Base-by-base conservation (phyloP, 2,113 vertebrate genomes). In the Cervus canadensis region DNA sequence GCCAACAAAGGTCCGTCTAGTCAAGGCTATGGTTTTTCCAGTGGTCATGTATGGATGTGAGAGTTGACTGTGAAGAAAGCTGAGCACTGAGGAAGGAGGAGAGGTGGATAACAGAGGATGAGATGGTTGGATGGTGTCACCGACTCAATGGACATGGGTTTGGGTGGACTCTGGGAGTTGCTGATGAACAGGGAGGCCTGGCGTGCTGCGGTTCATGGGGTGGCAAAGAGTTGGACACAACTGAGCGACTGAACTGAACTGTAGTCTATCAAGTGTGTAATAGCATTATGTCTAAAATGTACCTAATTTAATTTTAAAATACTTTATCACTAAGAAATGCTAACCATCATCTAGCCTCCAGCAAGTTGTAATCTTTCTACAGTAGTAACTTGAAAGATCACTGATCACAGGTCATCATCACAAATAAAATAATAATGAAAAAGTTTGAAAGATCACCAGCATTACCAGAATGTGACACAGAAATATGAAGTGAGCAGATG, bases 1-100 rank as follows among this genome's bases (percentile, higher is more conserved):
- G 28, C 0, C 28, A 33, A 7, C 28, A 15, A 62, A 62, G 60
- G 28, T 62, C 60, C 0, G 0, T 62, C 14, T 62, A 30, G 59
- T 62, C 28, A 62, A 62, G 59, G 59, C 59, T 30, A 30, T 62
- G 59, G 2, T 62, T 62, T 62, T 33, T 62, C 28, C 60, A 3
- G 13, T 62, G 28, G 60, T 62, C 60, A 30, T 30, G 60, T 62
- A 62, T 15, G 59, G 60, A 15, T 62, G 60, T 62, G 28, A 60
- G 59, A 62, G 59, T 30, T 62, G 60, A 33, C 14, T 33, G 2
- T 33, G 2, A 62, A 62, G 60, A 62, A 62, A 33, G 28, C 6
- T 62, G 60, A 62, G 14, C 0, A 0, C 28, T 3, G 1, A 62
- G 4, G 40, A 40, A 40, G 40, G 62, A 64, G 33, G 16, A 64